Percentiles rank a stretch among this genome's conserved stretches.
Evolutionary conservation across 2,113 vertebrate species (phyloP).

Genomic region (Plectropomus leopardus): DNA sequence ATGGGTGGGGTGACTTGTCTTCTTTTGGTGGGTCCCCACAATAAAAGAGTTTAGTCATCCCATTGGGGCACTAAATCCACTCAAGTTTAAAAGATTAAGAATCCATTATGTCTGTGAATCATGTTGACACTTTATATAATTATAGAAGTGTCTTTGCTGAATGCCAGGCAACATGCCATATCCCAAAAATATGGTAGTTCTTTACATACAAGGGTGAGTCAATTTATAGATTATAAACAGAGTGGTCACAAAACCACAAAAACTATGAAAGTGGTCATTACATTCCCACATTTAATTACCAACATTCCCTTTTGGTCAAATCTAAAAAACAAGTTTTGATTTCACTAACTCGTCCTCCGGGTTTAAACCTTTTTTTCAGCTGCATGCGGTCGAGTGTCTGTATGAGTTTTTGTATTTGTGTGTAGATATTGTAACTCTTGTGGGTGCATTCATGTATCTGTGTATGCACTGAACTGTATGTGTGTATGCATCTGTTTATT

Average conservation of each 20-base stretch:
- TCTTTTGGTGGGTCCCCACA: constrained; percentile 23
- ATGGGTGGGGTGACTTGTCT: neutral
- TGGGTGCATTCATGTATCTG: constrained; percentile 26
- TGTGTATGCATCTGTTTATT: constrained; percentile 58
- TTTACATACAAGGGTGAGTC: neutral
- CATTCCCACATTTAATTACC: constrained; percentile 40
- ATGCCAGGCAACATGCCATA: constrained; percentile 15
- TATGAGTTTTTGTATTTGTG: constrained; percentile 9
- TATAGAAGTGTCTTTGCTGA: neutral
- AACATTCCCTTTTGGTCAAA: constrained; percentile 50
- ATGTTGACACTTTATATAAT: constrained; percentile 33
- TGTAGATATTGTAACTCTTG: constrained; percentile 20
- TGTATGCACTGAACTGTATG: constrained; percentile 3
- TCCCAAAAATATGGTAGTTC: constrained; percentile 19
- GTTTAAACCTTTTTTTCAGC: constrained; percentile 47
- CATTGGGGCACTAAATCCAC: constrained; percentile 4
- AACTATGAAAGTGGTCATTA: constrained; percentile 21
- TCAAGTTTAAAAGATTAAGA: neutral
- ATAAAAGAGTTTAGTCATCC: neutral
- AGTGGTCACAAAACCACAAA: constrained; percentile 23
- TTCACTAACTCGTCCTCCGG: constrained; percentile 53
- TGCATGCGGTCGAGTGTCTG: constrained; percentile 52
- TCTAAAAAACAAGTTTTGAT: constrained; percentile 70
- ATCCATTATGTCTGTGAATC: constrained; percentile 11
- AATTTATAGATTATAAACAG: constrained; percentile 13